A percentile compares a stretch with the other conserved stretches of the same genome.
Conservation (phyloP, 2,797 vertebrate species). For the Amniataba percoides region DNA sequence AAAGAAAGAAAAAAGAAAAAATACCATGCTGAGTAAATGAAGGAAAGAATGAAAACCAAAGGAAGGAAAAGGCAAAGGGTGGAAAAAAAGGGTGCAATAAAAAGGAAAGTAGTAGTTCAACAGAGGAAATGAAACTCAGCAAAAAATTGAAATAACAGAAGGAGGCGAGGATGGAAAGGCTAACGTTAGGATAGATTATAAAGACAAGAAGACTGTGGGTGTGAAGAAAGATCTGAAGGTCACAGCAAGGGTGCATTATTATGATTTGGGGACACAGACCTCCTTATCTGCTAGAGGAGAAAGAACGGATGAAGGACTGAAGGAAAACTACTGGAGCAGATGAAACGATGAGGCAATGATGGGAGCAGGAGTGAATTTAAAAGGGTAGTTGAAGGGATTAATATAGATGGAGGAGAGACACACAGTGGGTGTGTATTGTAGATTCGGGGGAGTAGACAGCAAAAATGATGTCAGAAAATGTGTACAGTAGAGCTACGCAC, state of each 20-base stretch:
- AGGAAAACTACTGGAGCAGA: constrained; percentile 10
- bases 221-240: constrained; percentile 19
- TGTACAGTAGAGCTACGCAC: neutral
- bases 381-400: neutral
- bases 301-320: constrained; percentile 1
- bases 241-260: constrained; percentile 11
- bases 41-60: constrained; percentile 21
- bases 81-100: neutral
- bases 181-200: neutral
- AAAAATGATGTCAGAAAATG: neutral
- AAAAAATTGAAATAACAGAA: neutral
- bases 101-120: neutral
- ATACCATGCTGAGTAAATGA: constrained; percentile 7
- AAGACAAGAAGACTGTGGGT: neutral
- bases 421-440: neutral
- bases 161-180: constrained; percentile 5
- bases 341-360: neutral
- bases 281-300: constrained; percentile 8
- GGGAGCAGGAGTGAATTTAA: neutral
- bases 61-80: neutral
- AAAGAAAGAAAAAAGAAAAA: constrained; percentile 17
- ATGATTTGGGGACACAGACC: neutral
- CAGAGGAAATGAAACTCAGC: neutral
- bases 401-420: neutral
- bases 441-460: neutral